These are phyloP conservation scores for Oryzias dopingdopingensis DNA, from an alignment of 2,797 vertebrate genomes.

Conservation along the genomic window DNA sequence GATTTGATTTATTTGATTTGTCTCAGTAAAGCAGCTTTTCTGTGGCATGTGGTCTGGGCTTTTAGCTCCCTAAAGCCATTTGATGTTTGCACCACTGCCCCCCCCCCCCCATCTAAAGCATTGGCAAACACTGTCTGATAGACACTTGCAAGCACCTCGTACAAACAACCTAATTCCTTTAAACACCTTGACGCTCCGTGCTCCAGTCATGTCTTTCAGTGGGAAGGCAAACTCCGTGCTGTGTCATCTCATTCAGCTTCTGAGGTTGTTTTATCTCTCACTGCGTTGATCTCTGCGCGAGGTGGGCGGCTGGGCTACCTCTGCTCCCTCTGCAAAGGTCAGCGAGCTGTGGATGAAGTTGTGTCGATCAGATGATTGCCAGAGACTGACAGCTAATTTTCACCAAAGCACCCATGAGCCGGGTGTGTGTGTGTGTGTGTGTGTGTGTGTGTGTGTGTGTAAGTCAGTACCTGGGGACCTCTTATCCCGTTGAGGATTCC, in stretches of 20 bases:
- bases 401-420: constrained; percentile 59
- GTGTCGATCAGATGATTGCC: constrained; percentile 58
- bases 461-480: constrained; percentile 6
- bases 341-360: constrained; percentile 62
- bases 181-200: constrained; percentile 15
- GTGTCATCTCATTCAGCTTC: constrained; percentile 50
- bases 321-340: constrained; percentile 69
- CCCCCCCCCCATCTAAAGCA: background rate
- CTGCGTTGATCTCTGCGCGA: constrained; percentile 45
- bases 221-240: constrained; percentile 41
- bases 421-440: background rate
- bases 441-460: background rate
- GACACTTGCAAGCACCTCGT: background rate
- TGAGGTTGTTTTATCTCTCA: constrained; percentile 54
- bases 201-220: constrained; percentile 33
- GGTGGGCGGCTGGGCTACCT: constrained; percentile 45
- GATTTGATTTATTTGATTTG: constrained; percentile 44
- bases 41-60: constrained; percentile 25
- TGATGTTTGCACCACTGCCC: constrained; percentile 28
- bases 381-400: constrained; percentile 65
- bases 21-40: constrained; percentile 27
- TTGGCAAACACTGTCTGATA: constrained; percentile 4
- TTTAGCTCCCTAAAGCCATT: constrained; percentile 54
- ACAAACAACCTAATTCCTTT: constrained; percentile 18
- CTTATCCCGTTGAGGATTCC: constrained; percentile 41